Percentiles rank a stretch among this genome's conserved stretches.
Evolutionary conservation across 1,140 invertebrate species (phyloP).

Genomic region (Bombus haemorrhoidalis): DNA sequence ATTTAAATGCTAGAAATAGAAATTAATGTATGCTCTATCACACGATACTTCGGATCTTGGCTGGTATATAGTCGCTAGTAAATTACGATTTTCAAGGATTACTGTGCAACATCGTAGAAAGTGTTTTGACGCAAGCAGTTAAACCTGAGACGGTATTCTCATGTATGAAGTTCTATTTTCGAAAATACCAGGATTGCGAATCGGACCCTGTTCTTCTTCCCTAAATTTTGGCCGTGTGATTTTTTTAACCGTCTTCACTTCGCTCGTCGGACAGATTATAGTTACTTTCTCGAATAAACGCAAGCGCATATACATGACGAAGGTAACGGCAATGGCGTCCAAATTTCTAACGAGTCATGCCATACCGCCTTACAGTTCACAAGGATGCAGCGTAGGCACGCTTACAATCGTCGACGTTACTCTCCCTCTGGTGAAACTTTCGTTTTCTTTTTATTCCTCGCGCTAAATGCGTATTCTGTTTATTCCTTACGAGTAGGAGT

Average conservation of each 20-base stretch:
- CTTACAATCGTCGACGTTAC: conserved; percentile 24
- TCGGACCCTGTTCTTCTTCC: too few species aligned
- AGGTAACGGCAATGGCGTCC: conserved; percentile 6
- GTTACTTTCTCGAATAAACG: not conserved
- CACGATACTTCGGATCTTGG: too few species aligned
- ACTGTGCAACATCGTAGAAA: not conserved
- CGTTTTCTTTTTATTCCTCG: conserved; percentile 49
- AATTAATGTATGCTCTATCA: too few species aligned
- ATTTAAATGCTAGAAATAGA: too few species aligned
- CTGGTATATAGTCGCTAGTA: too few species aligned
- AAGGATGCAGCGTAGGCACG: not conserved
- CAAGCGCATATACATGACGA: not conserved
- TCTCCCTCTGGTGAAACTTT: conserved; percentile 31
- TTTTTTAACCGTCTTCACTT: too few species aligned
- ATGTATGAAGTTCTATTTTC: not conserved
- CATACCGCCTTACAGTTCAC: too few species aligned
- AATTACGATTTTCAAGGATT: not conserved
- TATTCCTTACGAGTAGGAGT: conserved; percentile 67
- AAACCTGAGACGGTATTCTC: not conserved
- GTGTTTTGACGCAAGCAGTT: not conserved
- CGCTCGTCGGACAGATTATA: not conserved
- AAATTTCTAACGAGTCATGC: conserved; percentile 22
- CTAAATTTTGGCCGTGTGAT: too few species aligned
- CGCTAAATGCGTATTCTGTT: conserved; percentile 65
- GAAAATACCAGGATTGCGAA: too few species aligned